phyloP scores from a whole-genome alignment of 2,797 vertebrate genomes.

The Karalla daura region DNA sequence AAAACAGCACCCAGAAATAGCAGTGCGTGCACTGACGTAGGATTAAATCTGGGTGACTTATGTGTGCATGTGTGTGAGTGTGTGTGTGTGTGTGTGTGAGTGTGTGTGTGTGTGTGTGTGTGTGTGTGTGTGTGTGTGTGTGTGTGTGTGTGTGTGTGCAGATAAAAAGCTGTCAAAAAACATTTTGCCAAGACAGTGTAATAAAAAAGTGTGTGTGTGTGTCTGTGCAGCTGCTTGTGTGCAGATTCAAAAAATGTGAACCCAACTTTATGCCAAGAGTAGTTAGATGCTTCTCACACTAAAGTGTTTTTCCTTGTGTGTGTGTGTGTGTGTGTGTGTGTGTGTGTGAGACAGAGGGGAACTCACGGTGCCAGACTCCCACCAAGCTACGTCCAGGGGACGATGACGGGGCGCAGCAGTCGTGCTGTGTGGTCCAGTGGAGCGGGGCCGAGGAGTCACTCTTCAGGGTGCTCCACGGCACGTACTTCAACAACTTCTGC shows the following conservation, averaged over 20 bases:
- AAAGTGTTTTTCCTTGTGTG: slow-evolving; percentile 13
- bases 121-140: no score
- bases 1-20: slow-evolving; percentile 19
- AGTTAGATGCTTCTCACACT: slow-evolving; percentile 3
- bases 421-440: slow-evolving; percentile 88
- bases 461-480: slow-evolving; percentile 96
- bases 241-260: slow-evolving; percentile 4
- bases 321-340: slow-evolving; percentile 23
- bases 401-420: slow-evolving; percentile 73
- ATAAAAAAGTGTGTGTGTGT: slow-evolving; percentile 12
- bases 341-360: slow-evolving; percentile 85
- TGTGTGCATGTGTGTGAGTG: slow-evolving; percentile 7
- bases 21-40: not conserved
- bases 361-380: slow-evolving; percentile 96
- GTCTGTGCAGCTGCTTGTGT: slow-evolving; percentile 6
- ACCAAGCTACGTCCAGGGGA: slow-evolving; percentile 90
- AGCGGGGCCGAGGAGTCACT: slow-evolving; percentile 95
- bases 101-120: no score
- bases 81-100: no score
- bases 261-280: slow-evolving; percentile 12
- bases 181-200: slow-evolving; percentile 1
- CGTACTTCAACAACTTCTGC: slow-evolving; percentile 99
- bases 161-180: slow-evolving; percentile 8
- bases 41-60: not conserved
- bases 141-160: slow-evolving; percentile 5